Base-by-base conservation (phyloP, 2,113 vertebrate genomes). In the Accipiter cooperii region DNA sequence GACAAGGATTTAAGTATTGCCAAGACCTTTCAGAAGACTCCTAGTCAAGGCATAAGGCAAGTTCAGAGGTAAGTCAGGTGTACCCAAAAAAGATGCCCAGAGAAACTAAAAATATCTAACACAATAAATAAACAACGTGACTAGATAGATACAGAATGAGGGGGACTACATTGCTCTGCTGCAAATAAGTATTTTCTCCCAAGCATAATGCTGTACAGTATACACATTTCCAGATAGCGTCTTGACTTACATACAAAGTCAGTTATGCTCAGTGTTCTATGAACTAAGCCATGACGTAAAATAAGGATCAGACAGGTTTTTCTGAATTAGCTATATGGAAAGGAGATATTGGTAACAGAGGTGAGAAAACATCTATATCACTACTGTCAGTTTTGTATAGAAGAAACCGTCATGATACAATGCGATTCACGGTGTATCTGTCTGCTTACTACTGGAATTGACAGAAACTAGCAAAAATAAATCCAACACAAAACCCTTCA, bases 361-460 rank as follows among this genome's bases (percentile, higher is more conserved):
- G 33, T n/a, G 44, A 40, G 75, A 83, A 93, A 88, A 84, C 2
- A 5, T 38, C 25, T 60, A 11, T 42, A 65, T 3, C 36, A 28
- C 12, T 46, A 16, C n/a, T 58, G 42, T 63, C 57, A 71, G 64
- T 60, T 33, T 16, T 46, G 11, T 33, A 33, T 2, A 75, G 69
- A 64, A 86, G 54, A 28, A 52, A 22, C 8, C 36, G 38, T 75
- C 55, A 36, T 26, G 9, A 36, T 18, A 46, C 38, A n/a, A 5
- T 9, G 8, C 3, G 3, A 64, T 8, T 91, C 60, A 34, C 3
- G 2, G 1, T 7, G 3, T 21, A 73, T 36, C 21, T 73, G 4
- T 63, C 71, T 83, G 34, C 85, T 79, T 60, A 88, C 64, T 70
- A 51, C 12, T 57, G 44, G 26, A 47, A 36, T 25, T 63, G 34